Evolutionary conservation across 2,797 vertebrate species (phyloP).

Genomic region (Aphelocoma californica): DNA sequence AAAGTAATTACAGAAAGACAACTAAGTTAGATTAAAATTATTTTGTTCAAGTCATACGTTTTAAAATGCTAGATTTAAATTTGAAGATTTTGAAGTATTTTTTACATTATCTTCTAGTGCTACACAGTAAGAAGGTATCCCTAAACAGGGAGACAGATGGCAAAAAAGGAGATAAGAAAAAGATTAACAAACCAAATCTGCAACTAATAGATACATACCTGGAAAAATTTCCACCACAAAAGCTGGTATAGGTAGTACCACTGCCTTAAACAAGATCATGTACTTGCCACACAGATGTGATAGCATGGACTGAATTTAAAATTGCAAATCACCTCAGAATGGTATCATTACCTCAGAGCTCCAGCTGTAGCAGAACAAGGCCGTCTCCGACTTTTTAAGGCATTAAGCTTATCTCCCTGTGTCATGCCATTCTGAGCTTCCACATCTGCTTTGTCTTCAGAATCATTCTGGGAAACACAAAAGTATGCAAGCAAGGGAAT

Average conservation of each 20-base stretch:
- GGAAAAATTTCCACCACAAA: neutral
- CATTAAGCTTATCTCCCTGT: conserved; percentile 95
- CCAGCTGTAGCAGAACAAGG: conserved; percentile 79
- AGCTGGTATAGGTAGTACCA: neutral
- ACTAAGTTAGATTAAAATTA: neutral
- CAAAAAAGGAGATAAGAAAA: neutral
- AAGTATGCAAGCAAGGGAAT: neutral
- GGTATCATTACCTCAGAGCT: conserved; percentile 81
- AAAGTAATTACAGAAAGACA: neutral
- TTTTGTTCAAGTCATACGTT: neutral
- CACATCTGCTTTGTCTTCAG: conserved; percentile 71
- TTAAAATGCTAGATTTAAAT: neutral
- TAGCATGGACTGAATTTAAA: neutral
- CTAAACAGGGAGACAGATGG: neutral
- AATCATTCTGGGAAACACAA: conserved; percentile 73
- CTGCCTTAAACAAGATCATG: neutral
- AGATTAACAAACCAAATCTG: neutral
- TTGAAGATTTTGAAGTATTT: neutral
- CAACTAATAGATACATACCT: neutral
- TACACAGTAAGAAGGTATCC: neutral
- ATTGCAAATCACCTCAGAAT: conserved; percentile 71
- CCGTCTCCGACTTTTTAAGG: conserved; percentile 88
- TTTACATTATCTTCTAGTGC: neutral
- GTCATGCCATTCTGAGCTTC: conserved; percentile 79
- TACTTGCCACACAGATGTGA: neutral